phyloP scores from a whole-genome alignment of 1,140 invertebrate species.

The Drosophila gunungcola region DNA sequence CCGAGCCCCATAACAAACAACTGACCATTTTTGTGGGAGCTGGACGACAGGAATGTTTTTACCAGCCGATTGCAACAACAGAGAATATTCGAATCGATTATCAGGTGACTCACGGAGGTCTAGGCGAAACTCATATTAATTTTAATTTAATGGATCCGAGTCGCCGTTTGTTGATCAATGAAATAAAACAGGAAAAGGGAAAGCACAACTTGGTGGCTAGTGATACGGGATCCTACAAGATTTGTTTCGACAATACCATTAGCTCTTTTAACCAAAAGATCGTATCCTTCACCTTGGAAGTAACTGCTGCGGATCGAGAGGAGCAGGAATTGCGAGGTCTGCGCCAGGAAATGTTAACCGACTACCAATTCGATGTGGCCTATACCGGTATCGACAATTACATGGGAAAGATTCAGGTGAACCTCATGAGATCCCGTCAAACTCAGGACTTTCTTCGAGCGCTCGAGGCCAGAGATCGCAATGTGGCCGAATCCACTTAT shows the following conservation, averaged over 20 bases:
- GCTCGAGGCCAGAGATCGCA: conserved; percentile 91
- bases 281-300: conserved; percentile 90
- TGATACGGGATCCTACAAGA: conserved; percentile 89
- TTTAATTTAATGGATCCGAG: conserved; percentile 88
- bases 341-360: conserved; percentile 86
- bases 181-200: conserved; percentile 87
- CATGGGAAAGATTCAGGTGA: conserved; percentile 86
- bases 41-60: conserved; percentile 89
- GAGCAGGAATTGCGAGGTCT: conserved; percentile 23
- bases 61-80: conserved; percentile 86
- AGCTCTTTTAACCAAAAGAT: conserved; percentile 91
- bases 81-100: conserved; percentile 89
- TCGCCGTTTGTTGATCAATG: conserved; percentile 86
- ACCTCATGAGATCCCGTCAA: conserved; percentile 88
- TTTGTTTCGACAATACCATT: conserved; percentile 94
- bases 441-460: conserved; percentile 90
- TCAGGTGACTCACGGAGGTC: conserved; percentile 90
- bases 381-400: conserved; percentile 87
- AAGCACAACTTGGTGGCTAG: conserved; percentile 86
- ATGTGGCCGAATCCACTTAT: conserved; percentile 90
- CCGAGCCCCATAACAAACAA: conserved; percentile 85
- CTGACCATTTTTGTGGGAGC: conserved; percentile 89
- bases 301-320: conserved; percentile 85
- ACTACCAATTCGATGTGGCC: conserved; percentile 87
- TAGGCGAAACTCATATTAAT: conserved; percentile 91